Evolutionary conservation across 2,113 vertebrate species (phyloP), one percentile per base, ranked within the genome.

Genomic region (Blennius ocellaris): DNA sequence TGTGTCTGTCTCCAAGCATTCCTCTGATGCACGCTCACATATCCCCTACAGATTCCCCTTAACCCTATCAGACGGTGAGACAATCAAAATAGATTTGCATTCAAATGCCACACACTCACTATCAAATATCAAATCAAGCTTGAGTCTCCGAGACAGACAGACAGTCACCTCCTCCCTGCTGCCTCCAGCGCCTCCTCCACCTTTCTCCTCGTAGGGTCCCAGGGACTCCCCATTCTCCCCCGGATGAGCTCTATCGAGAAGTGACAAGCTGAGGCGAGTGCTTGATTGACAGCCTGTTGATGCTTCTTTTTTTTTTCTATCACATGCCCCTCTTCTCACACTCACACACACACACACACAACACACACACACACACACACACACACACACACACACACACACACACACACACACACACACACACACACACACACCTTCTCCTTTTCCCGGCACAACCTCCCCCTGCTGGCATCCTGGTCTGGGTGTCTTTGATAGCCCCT

Each of bases 111-210:
- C 83, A 87, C 72, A 83, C 86, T 84, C 75, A n/a, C 80, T 90
- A 92, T 91, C 91, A 91, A 91, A 92, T 92, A 91, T 91, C 91
- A 91, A 90, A 92, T 92, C 90, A 90, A 90, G 78, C 80, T 65
- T 16, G 66, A 85, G 84, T 85, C 88, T 56, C 77, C 51, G 75
- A 90, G 89, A 90, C 79, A 75, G 86, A 86, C 85, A 83, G 90
- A 80, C 82, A 85, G 78, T 80, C 75, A 65, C 80, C 81, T 78
- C 80, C 67, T 78, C 86, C 71, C 51, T 69, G 5, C 73, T 66
- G 44, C 73, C 52, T 48, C 57, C 48, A 40, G 11, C 73, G 12
- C 51, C 74, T 54, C 79, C 82, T 73, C 75, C 69, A 59, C 71
- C 62, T 81, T 82, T 71, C 74, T 79, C 73, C 69, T 87, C 82